Base-by-base conservation (phyloP, 2,797 vertebrate species). In the Eulemur coronatus region DNA sequence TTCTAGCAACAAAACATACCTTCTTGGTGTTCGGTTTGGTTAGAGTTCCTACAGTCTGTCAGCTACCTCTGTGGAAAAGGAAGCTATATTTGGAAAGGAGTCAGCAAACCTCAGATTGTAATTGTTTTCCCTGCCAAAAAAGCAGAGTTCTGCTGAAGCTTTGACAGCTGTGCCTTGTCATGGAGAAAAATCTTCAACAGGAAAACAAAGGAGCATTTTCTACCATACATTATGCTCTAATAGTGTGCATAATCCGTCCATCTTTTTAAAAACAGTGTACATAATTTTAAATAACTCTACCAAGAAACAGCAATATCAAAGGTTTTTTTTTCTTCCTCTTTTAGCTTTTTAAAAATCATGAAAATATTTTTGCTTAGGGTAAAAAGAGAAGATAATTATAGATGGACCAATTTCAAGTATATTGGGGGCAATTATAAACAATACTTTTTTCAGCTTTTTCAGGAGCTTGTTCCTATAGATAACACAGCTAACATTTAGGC, bases 41-140 rank as follows among this genome's bases (percentile, higher is more conserved):
- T 97, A 93, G 84, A 97, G 41, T 41, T 97, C 72, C 73, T 98
- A 84, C 67, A 96, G 78, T 89, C 79, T 95, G 76, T 97, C 96
- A 98, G 69, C 65, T 97, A 96, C 96, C 79, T 98, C 95, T 97
- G 1, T 78, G 79, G 86, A 96, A 90, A 76, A 96, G 84, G 94
- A 63, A 98, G 59, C 84, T 96, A 76, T 52, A 5, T 92, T 98
- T 98, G 96, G 98, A 98, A 98, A 97, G 93, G 65, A 98, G 89
- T 97, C 97, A 97, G 78, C 0, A 30, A 97, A 97, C 52, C 96
- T 91, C 94, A 97, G 87, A 96, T 72, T 96, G 80, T 61, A 80
- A 76, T 94, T 98, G 13, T 65, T 97, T 97, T 91, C 92, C 50
- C 95, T 98, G 98, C 96, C 97, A 98, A 97, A 96, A 94, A 88